Evolutionary conservation across 2,888 invertebrate species (phyloP).

Genomic region (Ormyrus nitidulus): DNA sequence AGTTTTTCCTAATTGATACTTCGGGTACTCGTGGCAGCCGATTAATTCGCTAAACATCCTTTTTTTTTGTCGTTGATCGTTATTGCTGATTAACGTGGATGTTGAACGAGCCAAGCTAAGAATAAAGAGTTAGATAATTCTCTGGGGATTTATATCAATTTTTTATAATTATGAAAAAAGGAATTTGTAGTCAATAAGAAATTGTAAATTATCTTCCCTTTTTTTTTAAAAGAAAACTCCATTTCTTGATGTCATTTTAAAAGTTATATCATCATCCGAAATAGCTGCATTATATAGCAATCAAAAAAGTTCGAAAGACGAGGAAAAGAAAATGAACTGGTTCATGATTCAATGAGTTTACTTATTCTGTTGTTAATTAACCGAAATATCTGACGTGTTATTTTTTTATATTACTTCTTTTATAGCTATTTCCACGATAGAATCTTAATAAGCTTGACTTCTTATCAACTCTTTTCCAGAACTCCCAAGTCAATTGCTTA

Average conservation of each 20-base stretch:
- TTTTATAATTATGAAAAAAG: no score
- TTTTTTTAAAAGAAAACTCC: no score
- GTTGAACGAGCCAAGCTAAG: neutral
- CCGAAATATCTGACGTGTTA: neutral
- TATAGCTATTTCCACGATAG: neutral
- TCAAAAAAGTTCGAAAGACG: no score
- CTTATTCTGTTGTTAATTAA: conserved; percentile 4
- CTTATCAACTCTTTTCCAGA: neutral
- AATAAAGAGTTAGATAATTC: neutral
- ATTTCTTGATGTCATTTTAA: no score
- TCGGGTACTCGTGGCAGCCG: neutral
- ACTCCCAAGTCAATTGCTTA: neutral
- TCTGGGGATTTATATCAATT: no score
- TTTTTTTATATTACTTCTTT: neutral
- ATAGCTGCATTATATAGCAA: no score
- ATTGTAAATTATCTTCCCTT: no score
- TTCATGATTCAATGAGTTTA: conserved; percentile 9
- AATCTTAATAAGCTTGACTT: neutral
- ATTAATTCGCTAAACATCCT: no score
- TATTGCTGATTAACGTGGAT: neutral
- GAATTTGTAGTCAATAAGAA: no score
- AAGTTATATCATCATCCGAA: no score
- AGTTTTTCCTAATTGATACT: conserved; percentile 35
- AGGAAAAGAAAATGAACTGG: conserved; percentile 1
- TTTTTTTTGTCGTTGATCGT: neutral